Base-by-base conservation (phyloP, 2,888 invertebrate species). In the Diadegma fenestrale region DNA sequence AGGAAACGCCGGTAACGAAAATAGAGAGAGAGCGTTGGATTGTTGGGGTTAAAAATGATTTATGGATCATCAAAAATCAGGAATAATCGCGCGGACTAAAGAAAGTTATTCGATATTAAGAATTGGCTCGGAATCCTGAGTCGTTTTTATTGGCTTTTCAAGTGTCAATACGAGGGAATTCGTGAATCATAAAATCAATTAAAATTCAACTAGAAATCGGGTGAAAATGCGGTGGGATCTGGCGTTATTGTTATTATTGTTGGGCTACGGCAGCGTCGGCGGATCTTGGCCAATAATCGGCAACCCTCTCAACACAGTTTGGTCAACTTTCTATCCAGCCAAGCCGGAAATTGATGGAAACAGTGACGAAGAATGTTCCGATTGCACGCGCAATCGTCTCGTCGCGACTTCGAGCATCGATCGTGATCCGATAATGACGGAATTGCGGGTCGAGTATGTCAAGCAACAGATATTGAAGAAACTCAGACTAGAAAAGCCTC, bases 401-500 rank as follows among this genome's bases (percentile, higher is more conserved):
- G 89, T 90, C 54, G 89, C 88, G 22, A 89, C 91, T 7, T 87
- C 90, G 69, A 90, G 93, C n/a, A 87, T 89, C 51, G 89, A 88
- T 72, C 87, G 84, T 33, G 93, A 94, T 85, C 90, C 92, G 33
- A 88, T 93, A 69, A 93, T 97, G 76, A 96, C 96, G 0, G 96
- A 96, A 48, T 95, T 97, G 51, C 94, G 98, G 86, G 96, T 98
- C 86, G 97, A 97, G 93, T 97, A 97, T 89, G 97, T 97, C 69
- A 98, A 98, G 93, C 96, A 97, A 92, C 97, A 97, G 94, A 98
- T 98, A 43, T 92, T 98, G 89, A 97, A 96, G 94, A 98, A 97
- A 94, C 91, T 98, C 79, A 94, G 97, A 87, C 93, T 98, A 79
- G 97, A 96, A 80, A 97, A 96, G 93, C 96, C 97, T 90, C 97